phyloP scores from a whole-genome alignment of 2,797 vertebrate species.

The Nyctibius grandis region DNA sequence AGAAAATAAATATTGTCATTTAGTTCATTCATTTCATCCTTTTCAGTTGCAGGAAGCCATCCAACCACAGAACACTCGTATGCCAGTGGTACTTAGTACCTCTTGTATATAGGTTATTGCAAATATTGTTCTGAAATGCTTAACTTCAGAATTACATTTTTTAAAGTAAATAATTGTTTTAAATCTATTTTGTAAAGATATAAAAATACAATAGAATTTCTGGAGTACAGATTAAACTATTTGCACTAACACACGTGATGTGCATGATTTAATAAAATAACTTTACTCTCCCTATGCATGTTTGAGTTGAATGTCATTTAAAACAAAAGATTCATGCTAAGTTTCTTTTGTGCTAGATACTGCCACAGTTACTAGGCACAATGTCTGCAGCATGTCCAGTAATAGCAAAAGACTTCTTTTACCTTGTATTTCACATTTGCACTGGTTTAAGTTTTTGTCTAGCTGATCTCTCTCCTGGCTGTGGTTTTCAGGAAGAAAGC shows the following conservation, averaged over 20 bases:
- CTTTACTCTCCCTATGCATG: constrained; percentile 82
- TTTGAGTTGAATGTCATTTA: constrained; percentile 78
- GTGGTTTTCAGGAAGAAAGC: neutral
- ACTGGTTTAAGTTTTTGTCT: neutral
- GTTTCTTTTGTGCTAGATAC: constrained; percentile 24
- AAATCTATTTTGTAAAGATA: constrained; percentile 93
- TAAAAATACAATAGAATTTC: constrained; percentile 84
- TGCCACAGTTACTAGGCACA: constrained; percentile 35
- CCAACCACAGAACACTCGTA: constrained; percentile 76
- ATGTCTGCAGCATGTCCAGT: constrained; percentile 44
- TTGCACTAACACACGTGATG: constrained; percentile 91
- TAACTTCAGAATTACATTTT: constrained; percentile 86
- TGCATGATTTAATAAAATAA: constrained; percentile 94
- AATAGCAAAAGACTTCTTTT: neutral
- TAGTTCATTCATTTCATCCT: constrained; percentile 70
- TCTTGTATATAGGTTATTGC: constrained; percentile 88
- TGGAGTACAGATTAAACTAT: constrained; percentile 89
- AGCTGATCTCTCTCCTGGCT: neutral
- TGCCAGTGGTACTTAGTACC: constrained; percentile 82
- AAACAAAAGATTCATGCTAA: constrained; percentile 41
- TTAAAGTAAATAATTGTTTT: constrained; percentile 89
- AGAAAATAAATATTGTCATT: constrained; percentile 70
- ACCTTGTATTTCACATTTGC: constrained; percentile 20
- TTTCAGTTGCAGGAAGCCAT: constrained; percentile 79
- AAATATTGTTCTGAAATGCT: constrained; percentile 87